Evolutionary conservation across 2,888 invertebrate species (phyloP).

Genomic region (Cryptus viduatorius): DNA sequence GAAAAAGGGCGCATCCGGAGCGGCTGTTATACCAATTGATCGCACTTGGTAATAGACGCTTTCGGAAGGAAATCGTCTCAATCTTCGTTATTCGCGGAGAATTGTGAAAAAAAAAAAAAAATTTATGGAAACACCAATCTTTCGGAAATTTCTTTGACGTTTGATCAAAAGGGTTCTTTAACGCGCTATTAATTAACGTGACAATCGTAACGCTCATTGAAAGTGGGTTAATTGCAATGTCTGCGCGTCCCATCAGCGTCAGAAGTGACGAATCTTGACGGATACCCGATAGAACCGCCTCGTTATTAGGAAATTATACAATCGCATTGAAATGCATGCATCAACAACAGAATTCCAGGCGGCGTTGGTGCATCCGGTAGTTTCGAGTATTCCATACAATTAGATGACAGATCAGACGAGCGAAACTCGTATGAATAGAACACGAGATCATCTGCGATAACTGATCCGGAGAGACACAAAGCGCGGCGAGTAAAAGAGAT

Average conservation of each 20-base stretch:
- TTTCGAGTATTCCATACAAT: conserved; percentile 19
- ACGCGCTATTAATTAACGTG: conserved; percentile 1
- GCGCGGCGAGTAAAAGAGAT: not conserved
- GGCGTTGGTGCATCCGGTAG: not conserved
- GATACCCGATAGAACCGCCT: conserved; percentile 49
- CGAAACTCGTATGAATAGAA: not conserved
- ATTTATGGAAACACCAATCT: not conserved
- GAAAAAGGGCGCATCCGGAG: not conserved
- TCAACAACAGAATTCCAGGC: conserved; percentile 11
- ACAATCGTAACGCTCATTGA: conserved; percentile 27
- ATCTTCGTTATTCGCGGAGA: not conserved
- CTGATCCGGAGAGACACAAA: not conserved
- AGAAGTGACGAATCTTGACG: conserved; percentile 43
- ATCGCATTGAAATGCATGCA: conserved; percentile 27
- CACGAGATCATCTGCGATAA: conserved; percentile 14
- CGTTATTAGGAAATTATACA: conserved; percentile 49
- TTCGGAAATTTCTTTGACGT: not conserved
- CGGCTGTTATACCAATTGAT: not conserved
- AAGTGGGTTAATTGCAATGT: conserved; percentile 65
- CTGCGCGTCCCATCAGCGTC: conserved; percentile 49
- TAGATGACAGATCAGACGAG: conserved; percentile 9
- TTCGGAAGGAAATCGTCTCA: not conserved
- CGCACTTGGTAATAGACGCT: not conserved
- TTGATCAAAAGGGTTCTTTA: not conserved
- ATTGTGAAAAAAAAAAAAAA: not conserved